Evolutionary conservation across 2,797 vertebrate genomes (phyloP).

Genomic region (Mallotus villosus): DNA sequence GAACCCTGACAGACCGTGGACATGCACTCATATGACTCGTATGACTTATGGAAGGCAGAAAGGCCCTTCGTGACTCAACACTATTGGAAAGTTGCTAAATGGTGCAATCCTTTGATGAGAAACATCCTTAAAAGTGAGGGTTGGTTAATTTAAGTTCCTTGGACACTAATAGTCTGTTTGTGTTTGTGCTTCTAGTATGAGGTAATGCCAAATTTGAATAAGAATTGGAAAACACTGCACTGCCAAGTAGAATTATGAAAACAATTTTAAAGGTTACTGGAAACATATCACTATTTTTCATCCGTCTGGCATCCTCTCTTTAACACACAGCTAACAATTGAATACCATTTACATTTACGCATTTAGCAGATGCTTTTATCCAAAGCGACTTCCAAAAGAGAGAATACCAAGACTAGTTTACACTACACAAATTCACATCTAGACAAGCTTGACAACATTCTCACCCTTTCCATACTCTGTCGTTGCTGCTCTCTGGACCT

Average conservation of each 20-base stretch:
- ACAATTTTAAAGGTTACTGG: too few relatives aligned
- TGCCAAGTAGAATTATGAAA: too few relatives aligned
- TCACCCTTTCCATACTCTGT: constrained; percentile 79
- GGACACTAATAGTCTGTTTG: background rate
- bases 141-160: background rate
- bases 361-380: too few relatives aligned
- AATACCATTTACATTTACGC: too few relatives aligned
- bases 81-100: background rate
- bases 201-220: background rate
- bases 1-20: background rate
- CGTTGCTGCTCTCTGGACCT: constrained; percentile 34
- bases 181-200: background rate
- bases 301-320: background rate
- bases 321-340: background rate
- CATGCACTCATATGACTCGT: background rate
- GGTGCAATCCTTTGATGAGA: too few relatives aligned
- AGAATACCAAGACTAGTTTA: background rate
- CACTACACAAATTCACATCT: too few relatives aligned
- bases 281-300: too few relatives aligned
- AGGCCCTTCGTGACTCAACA: background rate
- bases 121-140: too few relatives aligned
- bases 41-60: background rate
- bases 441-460: constrained; percentile 29
- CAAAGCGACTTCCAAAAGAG: too few relatives aligned
- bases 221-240: background rate